Percentiles rank a stretch among this genome's conserved stretches.
Conservation (phyloP, 1,140 invertebrate species). For the Nasonia giraulti region DNA sequence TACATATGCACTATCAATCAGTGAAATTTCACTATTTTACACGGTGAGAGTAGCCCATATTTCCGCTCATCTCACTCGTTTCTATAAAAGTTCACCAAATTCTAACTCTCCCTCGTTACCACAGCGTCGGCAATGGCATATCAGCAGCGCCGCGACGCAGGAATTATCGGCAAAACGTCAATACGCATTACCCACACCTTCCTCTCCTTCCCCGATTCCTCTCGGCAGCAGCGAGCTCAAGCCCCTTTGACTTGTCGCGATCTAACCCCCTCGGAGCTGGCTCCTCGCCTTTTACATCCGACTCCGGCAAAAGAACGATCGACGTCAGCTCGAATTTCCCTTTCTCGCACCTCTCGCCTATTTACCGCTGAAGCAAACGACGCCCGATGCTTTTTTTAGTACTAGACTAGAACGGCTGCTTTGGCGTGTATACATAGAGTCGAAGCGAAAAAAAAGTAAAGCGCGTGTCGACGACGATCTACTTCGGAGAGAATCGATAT, state of each 20-base stretch:
- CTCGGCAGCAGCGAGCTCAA: not conserved
- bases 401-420: not conserved
- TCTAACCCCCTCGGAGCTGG: not conserved
- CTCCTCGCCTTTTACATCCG: slow-evolving; percentile 24
- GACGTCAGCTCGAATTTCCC: slow-evolving; percentile 41
- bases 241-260: slow-evolving; percentile 7
- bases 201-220: slow-evolving; percentile 29
- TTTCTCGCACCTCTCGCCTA: slow-evolving; percentile 10
- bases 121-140: not conserved
- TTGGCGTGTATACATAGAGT: not conserved
- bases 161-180: slow-evolving; percentile 71
- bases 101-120: not conserved
- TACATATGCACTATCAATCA: no score
- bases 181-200: slow-evolving; percentile 64
- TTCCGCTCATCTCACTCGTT: not conserved
- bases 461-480: not conserved
- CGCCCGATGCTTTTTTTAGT: slow-evolving; percentile 19
- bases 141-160: slow-evolving; percentile 50
- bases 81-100: no score
- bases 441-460: not conserved
- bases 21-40: no score
- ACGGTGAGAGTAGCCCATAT: not conserved
- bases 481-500: not conserved
- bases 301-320: slow-evolving; percentile 37
- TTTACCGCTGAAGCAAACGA: slow-evolving; percentile 4